Evolutionary conservation across 1,140 invertebrate species (phyloP).

Genomic region (Platorchestia sp.): DNA sequence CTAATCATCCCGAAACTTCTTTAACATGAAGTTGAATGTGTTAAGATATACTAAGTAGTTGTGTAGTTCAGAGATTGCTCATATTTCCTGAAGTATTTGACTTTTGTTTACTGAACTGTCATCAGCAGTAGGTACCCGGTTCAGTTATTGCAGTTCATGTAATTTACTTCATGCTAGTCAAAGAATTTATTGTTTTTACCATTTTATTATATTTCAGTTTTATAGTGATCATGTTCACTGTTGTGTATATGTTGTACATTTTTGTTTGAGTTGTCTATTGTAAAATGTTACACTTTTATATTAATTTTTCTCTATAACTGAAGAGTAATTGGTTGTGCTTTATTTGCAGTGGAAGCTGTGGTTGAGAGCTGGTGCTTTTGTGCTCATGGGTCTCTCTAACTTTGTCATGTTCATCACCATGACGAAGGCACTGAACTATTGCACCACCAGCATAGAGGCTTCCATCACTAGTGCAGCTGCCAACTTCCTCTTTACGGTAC

Average conservation of each 20-base stretch:
- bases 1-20: too few species aligned
- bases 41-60: too few species aligned
- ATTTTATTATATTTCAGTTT: background rate
- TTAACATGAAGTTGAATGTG: too few species aligned
- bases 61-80: too few species aligned
- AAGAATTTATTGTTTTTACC: too few species aligned
- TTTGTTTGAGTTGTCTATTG: background rate
- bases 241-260: background rate
- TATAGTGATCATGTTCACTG: background rate
- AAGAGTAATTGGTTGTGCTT: background rate
- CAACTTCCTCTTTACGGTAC: conserved; percentile 72
- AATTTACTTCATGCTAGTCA: too few species aligned
- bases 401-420: conserved; percentile 72
- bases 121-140: too few species aligned
- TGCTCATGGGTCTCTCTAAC: conserved; percentile 71
- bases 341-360: conserved; percentile 20
- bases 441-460: conserved; percentile 71
- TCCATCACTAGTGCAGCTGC: conserved; percentile 72
- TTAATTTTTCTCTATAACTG: background rate
- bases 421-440: conserved; percentile 71
- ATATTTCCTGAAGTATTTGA: too few species aligned
- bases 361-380: conserved; percentile 5
- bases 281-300: background rate
- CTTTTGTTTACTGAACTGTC: too few species aligned
- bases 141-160: too few species aligned